These are phyloP conservation scores for Troides helena DNA, from an alignment of 2,888 invertebrate genomes.

Conservation along the genomic window DNA sequence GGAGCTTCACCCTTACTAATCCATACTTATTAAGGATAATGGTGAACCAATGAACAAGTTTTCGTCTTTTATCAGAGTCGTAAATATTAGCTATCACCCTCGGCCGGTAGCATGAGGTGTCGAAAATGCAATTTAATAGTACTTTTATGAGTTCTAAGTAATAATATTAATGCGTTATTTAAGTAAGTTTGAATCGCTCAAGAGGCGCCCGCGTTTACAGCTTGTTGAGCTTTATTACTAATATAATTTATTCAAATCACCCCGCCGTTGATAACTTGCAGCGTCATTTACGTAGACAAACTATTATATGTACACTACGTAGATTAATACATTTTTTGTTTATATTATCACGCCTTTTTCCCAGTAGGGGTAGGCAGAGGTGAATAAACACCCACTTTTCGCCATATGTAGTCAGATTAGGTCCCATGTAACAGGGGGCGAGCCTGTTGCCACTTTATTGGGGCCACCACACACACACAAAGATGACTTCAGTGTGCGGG, in stretches of 20 bases:
- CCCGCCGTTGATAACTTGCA: conserved; percentile 32
- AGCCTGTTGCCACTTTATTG: too few species aligned
- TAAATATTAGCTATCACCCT: conserved; percentile 63
- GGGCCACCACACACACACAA: too few species aligned
- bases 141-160: conserved; percentile 56
- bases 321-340: not conserved
- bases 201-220: conserved; percentile 36
- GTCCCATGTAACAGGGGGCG: too few species aligned
- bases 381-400: too few species aligned
- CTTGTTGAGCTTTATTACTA: conserved; percentile 47
- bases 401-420: too few species aligned
- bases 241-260: conserved; percentile 40
- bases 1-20: conserved; percentile 67
- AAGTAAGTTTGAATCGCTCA: conserved; percentile 41
- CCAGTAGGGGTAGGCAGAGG: too few species aligned
- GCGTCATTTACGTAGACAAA: conserved; percentile 8
- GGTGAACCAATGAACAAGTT: conserved; percentile 74
- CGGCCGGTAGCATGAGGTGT: conserved; percentile 61
- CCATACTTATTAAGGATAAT: conserved; percentile 79
- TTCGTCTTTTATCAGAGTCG: conserved; percentile 68
- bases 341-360: too few species aligned
- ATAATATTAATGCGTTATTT: conserved; percentile 52
- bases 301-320: conserved; percentile 1
- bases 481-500: too few species aligned
- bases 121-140: conserved; percentile 63